A percentile compares a stretch with the other conserved stretches of the same genome.
Conservation (phyloP, 2,888 invertebrate genomes). For the Caenorhabditis angaria region DNA sequence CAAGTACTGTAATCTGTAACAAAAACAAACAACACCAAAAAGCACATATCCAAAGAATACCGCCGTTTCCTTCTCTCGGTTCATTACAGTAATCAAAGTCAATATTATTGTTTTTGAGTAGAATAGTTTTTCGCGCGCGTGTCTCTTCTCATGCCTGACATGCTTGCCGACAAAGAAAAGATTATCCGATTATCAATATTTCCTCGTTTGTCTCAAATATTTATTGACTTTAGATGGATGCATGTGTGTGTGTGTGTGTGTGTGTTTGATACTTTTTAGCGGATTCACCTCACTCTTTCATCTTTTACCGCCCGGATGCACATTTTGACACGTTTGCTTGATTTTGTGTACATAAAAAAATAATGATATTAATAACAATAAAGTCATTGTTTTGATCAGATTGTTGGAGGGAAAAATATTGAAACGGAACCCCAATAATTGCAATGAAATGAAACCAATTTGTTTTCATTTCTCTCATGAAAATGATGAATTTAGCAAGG, state of each 20-base stretch:
- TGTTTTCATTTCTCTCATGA: not conserved
- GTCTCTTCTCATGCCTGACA: conserved; percentile 27
- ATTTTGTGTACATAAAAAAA: not conserved
- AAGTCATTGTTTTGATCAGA: too few species aligned
- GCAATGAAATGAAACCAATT: not conserved
- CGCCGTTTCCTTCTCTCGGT: not conserved
- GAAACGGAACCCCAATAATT: too few species aligned
- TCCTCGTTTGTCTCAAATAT: conserved; percentile 11
- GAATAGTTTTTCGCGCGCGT: conserved; percentile 12
- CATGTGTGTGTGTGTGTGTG: too few species aligned
- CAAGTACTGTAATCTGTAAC: not conserved
- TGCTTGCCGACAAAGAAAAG: conserved; percentile 39
- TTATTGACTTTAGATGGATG: conserved; percentile 16
- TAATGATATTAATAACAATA: too few species aligned
- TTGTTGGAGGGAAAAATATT: too few species aligned
- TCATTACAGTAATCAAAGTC: conserved; percentile 38
- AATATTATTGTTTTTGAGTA: conserved; percentile 26
- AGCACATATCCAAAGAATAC: not conserved
- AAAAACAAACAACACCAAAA: not conserved
- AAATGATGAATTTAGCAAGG: not conserved
- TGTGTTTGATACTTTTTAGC: conserved; percentile 8
- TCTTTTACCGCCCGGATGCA: conserved; percentile 28
- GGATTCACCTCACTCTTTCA: conserved; percentile 10
- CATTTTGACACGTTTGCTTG: conserved; percentile 1
- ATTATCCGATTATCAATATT: conserved; percentile 43